Evolutionary conservation across 2,797 vertebrate genomes (phyloP).

Genomic region (Aselliscus stoliczkanus): DNA sequence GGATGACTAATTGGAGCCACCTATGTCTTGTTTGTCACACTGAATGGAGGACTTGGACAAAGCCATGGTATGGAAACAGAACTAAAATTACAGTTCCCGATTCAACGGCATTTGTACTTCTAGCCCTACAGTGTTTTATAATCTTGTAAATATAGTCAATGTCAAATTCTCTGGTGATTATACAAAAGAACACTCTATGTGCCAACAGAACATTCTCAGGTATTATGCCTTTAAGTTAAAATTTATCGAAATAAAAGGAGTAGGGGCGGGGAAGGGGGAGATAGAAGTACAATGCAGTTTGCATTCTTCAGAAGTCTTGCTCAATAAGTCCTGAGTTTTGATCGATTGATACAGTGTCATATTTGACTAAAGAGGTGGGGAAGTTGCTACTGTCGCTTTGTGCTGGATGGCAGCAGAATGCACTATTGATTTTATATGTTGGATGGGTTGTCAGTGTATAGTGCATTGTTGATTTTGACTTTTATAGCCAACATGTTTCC

Average conservation of each 20-base stretch:
- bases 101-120: slow-evolving; percentile 33
- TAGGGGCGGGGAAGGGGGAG: neutral
- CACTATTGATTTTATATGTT: slow-evolving; percentile 88
- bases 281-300: slow-evolving; percentile 78
- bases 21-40: slow-evolving; percentile 17
- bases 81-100: neutral
- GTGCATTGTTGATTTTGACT: slow-evolving; percentile 89
- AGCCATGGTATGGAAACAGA: neutral
- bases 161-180: slow-evolving; percentile 39
- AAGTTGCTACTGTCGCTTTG: slow-evolving; percentile 84
- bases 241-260: slow-evolving; percentile 80
- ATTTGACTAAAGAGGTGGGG: slow-evolving; percentile 90
- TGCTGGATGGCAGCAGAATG: slow-evolving; percentile 82
- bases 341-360: slow-evolving; percentile 87
- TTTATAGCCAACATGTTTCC: slow-evolving; percentile 89
- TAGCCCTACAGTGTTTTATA: slow-evolving; percentile 8
- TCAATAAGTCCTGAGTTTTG: slow-evolving; percentile 87
- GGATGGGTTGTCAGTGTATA: slow-evolving; percentile 86
- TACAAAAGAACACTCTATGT: slow-evolving; percentile 42
- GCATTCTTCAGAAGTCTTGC: slow-evolving; percentile 82
- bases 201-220: slow-evolving; percentile 63
- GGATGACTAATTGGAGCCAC: slow-evolving; percentile 51
- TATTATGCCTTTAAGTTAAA: slow-evolving; percentile 83
- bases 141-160: slow-evolving; percentile 48
- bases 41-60: slow-evolving; percentile 23